Evolutionary conservation across 2,888 invertebrate species (phyloP).

Genomic region (Campopleginae sp.): DNA sequence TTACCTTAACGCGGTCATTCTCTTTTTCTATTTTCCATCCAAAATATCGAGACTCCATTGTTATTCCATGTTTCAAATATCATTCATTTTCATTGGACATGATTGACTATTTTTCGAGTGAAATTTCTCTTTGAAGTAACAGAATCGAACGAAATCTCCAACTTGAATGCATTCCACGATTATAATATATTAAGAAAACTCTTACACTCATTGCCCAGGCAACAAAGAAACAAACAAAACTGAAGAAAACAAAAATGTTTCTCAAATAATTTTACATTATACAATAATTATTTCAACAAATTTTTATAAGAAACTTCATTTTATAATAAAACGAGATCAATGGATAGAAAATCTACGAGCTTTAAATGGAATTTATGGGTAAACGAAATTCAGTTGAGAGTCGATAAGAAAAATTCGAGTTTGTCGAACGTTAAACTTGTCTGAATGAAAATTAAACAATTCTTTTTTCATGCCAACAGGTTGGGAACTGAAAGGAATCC

Average conservation of each 20-base stretch:
- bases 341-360: not conserved
- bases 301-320: not conserved
- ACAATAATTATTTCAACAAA: not conserved
- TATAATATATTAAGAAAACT: not conserved
- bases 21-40: conserved; percentile 1
- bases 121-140: too few species aligned
- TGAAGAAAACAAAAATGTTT: not conserved
- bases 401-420: not conserved
- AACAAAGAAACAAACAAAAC: not conserved
- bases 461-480: conserved; percentile 86
- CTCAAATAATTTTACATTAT: not conserved
- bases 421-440: not conserved
- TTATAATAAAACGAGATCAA: not conserved
- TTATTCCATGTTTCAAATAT: not conserved
- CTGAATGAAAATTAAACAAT: not conserved
- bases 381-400: not conserved
- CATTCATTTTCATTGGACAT: not conserved
- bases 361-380: not conserved
- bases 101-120: not conserved
- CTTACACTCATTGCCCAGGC: not conserved
- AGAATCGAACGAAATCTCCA: not conserved
- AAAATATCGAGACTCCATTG: conserved; percentile 7
- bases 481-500: conserved; percentile 95
- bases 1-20: conserved; percentile 53
- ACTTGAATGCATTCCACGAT: not conserved